Evolutionary conservation across 2,888 invertebrate genomes (phyloP).

Genomic region (Timema cristinae): DNA sequence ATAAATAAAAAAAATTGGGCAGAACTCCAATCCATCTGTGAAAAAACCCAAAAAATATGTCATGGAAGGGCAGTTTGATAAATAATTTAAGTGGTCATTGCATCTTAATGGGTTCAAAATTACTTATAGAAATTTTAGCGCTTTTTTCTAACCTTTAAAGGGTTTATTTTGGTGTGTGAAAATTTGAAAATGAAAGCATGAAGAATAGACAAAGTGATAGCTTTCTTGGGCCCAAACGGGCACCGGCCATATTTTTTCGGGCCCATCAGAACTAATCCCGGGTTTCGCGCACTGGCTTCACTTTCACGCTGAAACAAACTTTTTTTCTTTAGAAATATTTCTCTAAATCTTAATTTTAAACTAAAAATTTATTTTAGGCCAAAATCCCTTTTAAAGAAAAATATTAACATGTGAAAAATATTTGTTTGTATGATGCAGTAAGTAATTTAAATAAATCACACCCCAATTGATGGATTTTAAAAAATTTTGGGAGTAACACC

Average conservation of each 20-base stretch:
- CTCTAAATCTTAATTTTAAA: not conserved
- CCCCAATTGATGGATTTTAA: too few species aligned
- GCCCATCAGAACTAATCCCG: not conserved
- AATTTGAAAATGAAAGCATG: too few species aligned
- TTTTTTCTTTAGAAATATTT: not conserved
- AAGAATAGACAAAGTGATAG: too few species aligned
- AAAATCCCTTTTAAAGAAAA: not conserved
- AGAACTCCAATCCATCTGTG: too few species aligned
- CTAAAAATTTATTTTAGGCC: not conserved
- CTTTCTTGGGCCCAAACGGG: not conserved
- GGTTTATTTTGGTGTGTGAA: too few species aligned
- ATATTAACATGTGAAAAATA: too few species aligned
- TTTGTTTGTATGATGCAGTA: too few species aligned
- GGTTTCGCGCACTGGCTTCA: not conserved
- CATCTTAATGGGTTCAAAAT: not conserved
- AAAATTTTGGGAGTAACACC: too few species aligned
- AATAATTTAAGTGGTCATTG: slow-evolving; percentile 17
- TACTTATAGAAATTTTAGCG: slow-evolving; percentile 6
- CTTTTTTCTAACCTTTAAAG: slow-evolving; percentile 4
- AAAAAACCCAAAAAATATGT: slow-evolving; percentile 23
- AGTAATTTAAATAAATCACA: too few species aligned
- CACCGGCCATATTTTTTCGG: not conserved
- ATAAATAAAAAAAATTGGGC: too few species aligned
- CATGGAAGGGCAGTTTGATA: slow-evolving; percentile 28
- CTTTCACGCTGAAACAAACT: not conserved